phyloP scores from a whole-genome alignment of 2,888 invertebrate genomes.

The Dysmachus trigonus region DNA sequence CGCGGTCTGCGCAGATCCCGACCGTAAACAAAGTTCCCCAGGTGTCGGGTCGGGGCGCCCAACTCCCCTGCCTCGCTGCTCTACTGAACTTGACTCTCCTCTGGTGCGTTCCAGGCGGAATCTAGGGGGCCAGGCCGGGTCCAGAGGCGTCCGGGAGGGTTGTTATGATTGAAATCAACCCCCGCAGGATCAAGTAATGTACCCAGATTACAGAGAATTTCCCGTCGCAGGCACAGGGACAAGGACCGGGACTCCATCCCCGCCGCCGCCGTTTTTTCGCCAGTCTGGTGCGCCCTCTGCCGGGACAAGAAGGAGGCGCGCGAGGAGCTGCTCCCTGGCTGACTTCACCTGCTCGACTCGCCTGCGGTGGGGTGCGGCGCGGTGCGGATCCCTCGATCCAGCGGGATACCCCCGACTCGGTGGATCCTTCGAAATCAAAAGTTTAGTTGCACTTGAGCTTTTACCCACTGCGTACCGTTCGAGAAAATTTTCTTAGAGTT shows the following conservation, averaged over 20 bases:
- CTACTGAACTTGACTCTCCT: conserved; percentile 40
- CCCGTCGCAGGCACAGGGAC: background rate
- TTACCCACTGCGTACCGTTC: conserved; percentile 54
- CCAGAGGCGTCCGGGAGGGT: conserved; percentile 20
- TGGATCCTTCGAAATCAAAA: conserved; percentile 47
- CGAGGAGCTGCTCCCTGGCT: background rate
- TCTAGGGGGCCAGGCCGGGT: conserved; percentile 29
- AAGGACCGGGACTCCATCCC: background rate
- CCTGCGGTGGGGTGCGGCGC: background rate
- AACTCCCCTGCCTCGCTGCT: background rate
- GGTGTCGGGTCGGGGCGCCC: background rate
- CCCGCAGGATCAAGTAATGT: background rate
- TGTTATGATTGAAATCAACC: conserved; percentile 48
- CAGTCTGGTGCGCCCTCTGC: background rate
- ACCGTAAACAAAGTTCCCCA: conserved; percentile 47
- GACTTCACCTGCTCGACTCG: background rate
- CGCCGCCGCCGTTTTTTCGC: background rate
- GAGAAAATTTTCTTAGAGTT: conserved; percentile 19
- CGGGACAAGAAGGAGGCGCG: background rate
- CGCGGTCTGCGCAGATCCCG: conserved; percentile 32
- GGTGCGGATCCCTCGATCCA: conserved; percentile 41
- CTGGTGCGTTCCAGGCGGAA: conserved; percentile 21
- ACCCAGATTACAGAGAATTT: conserved; percentile 20
- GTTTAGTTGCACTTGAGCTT: conserved; percentile 64
- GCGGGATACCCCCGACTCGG: conserved; percentile 3